Evolutionary conservation across 2,888 invertebrate genomes (phyloP), one percentile per base, ranked within the genome.

Genomic region (Trachelus troglodyta): DNA sequence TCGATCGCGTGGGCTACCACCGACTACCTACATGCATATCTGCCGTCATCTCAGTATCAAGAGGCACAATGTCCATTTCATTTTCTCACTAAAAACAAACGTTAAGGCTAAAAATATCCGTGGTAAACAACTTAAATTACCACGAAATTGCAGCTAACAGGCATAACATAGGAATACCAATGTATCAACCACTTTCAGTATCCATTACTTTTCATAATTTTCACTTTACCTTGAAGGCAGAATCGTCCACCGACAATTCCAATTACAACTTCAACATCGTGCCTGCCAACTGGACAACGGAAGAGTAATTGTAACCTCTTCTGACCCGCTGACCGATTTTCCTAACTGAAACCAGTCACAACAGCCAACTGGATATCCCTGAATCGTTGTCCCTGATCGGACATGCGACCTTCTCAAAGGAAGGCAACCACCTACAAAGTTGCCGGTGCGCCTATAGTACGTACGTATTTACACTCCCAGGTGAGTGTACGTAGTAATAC

Each of bases 71-170:
- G 76, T 78, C 78, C 78, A 23, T 56, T 56, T 23, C 9, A 9
- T 56, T 2, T 56, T 56, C 56, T 23, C 56, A 56, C 56, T 9
- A 56, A 56, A 23, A 56, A 23, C 2, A 23, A 56, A 56, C 56
- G 23, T 56, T 56, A 23, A 69, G 34, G 34, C 69, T 69, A 69
- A 34, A 74, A 35, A 15, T 30, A 15, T 15, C 69, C 82, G 83
- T 69, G 78, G 82, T 86, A 87, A 87, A 84, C 87, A 77, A 87
- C 92, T 92, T 90, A 92, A 91, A 92, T 56, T 23, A 56, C 23
- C 56, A 9, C 37, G 92, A 93, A 86, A 91, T 93, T 92, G 91
- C 92, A 92, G 35, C 69, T 74, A 31, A 23, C 73, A 73, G 73
- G 69, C 9, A 56, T 23, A 56, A 9, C 56, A 23, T 6, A 56